A percentile compares a stretch with the other conserved stretches of the same genome.
phyloP scores from a whole-genome alignment of 2,113 vertebrate genomes.

The Datnioides undecimradiatus region DNA sequence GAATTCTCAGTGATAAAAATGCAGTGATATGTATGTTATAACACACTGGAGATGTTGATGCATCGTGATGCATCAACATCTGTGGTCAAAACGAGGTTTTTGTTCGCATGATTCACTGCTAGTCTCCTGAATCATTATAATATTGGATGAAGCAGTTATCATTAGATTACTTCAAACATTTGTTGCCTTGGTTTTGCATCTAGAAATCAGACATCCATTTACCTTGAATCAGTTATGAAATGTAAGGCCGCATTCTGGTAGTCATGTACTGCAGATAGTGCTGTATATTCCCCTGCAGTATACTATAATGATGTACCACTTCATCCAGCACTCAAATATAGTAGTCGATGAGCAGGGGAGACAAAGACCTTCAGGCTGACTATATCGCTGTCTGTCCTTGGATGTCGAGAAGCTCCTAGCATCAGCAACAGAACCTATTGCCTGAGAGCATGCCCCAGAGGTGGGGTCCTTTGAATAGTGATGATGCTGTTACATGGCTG shows the following conservation, averaged over 20 bases:
- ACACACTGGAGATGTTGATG: background rate
- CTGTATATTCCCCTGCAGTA: slow-evolving; percentile 11
- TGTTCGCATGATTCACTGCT: background rate
- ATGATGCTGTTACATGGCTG: slow-evolving; percentile 11
- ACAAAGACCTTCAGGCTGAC: slow-evolving; percentile 42
- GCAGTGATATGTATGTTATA: background rate
- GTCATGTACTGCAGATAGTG: background rate
- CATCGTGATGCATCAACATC: background rate
- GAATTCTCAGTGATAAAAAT: background rate
- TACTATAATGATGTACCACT: slow-evolving; percentile 23
- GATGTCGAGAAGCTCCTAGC: slow-evolving; percentile 33
- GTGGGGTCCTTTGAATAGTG: slow-evolving; percentile 2
- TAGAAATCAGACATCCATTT: background rate
- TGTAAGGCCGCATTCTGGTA: background rate
- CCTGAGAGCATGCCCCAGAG: slow-evolving; percentile 30
- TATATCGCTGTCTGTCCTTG: slow-evolving; percentile 44
- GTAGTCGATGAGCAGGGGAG: slow-evolving; percentile 22
- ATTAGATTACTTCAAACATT: background rate
- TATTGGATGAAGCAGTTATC: background rate
- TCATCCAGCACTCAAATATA: slow-evolving; percentile 10
- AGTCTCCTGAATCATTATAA: background rate
- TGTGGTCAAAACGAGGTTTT: background rate
- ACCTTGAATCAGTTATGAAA: slow-evolving; percentile 3
- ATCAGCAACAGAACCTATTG: slow-evolving; percentile 26
- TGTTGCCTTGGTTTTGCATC: background rate